Evolutionary conservation across 2,888 invertebrate genomes (phyloP).

Genomic region (Euphydryas editha): DNA sequence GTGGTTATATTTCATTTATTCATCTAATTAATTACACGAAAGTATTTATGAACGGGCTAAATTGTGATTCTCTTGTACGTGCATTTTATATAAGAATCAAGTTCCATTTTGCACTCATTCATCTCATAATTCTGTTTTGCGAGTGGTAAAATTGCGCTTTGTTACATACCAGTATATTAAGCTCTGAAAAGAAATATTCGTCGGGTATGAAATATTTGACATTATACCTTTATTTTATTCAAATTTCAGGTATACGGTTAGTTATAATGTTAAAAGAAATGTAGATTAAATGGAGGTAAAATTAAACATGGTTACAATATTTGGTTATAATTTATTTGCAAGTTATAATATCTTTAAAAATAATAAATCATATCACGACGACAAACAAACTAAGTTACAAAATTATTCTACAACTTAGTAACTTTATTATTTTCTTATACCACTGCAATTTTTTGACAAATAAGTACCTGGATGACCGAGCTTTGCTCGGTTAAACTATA

Average conservation of each 20-base stretch:
- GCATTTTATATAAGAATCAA: constrained; percentile 68
- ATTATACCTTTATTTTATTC: neutral
- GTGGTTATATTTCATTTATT: neutral
- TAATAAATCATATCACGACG: too few relatives aligned
- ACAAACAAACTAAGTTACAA: neutral
- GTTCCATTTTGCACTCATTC: constrained; percentile 74
- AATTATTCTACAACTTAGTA: too few relatives aligned
- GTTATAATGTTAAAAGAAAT: neutral
- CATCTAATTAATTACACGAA: constrained; percentile 15
- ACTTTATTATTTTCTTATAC: too few relatives aligned
- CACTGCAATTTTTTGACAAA: too few relatives aligned
- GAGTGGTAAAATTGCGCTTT: constrained; percentile 56
- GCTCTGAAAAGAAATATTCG: constrained; percentile 28
- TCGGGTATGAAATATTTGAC: constrained; percentile 10
- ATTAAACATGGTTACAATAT: too few relatives aligned
- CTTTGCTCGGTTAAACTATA: too few relatives aligned
- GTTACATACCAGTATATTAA: constrained; percentile 48
- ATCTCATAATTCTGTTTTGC: constrained; percentile 74
- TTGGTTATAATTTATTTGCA: too few relatives aligned
- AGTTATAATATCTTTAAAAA: too few relatives aligned
- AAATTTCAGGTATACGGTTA: neutral
- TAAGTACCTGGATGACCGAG: too few relatives aligned
- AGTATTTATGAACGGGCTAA: constrained; percentile 55
- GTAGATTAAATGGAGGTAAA: too few relatives aligned
- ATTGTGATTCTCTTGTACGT: constrained; percentile 57